phyloP scores from a whole-genome alignment of 2,113 vertebrate genomes.

The Phaethornis superciliosus region DNA sequence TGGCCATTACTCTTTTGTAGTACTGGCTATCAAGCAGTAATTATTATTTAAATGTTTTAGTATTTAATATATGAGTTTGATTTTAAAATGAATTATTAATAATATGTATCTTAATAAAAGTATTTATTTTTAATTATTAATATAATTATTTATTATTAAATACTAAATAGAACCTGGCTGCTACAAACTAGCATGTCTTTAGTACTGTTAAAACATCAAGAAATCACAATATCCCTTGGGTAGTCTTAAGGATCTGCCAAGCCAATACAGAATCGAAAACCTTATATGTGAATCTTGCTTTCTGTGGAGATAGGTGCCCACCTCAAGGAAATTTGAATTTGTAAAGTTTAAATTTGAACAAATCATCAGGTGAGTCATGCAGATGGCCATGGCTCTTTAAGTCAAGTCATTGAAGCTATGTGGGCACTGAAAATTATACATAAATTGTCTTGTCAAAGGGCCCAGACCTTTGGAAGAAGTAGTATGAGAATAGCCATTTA shows the following conservation, averaged over 20 bases:
- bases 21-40: too few relatives aligned
- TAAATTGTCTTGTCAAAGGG: slow-evolving; percentile 17
- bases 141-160: too few relatives aligned
- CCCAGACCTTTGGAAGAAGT: neutral
- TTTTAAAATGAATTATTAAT: too few relatives aligned
- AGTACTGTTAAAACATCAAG: neutral
- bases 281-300: neutral
- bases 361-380: neutral
- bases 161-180: too few relatives aligned
- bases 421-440: neutral
- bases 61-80: too few relatives aligned
- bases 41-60: too few relatives aligned
- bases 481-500: slow-evolving; percentile 15
- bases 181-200: neutral
- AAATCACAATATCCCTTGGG: neutral
- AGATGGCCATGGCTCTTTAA: neutral
- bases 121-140: too few relatives aligned
- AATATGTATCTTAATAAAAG: too few relatives aligned
- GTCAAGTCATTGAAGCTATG: neutral
- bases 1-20: neutral
- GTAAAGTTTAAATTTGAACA: slow-evolving; percentile 13
- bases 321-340: slow-evolving; percentile 9
- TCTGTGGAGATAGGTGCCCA: neutral
- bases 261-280: neutral
- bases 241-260: neutral